These are phyloP conservation scores for Mobula birostris DNA, from an alignment of 2,113 vertebrate genomes.

Conservation along the genomic window DNA sequence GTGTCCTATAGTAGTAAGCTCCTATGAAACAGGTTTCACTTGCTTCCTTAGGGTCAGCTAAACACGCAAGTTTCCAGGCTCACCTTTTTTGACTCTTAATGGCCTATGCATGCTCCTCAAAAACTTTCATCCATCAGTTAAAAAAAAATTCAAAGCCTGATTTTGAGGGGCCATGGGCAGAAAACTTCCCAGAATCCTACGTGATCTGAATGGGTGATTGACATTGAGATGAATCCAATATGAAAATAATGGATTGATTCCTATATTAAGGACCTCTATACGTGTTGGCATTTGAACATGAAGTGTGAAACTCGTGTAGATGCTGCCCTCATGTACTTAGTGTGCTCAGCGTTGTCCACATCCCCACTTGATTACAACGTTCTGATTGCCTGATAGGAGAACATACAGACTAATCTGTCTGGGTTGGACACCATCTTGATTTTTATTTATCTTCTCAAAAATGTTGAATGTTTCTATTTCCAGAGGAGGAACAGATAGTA, in stretches of 20 bases:
- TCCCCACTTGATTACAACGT: background rate
- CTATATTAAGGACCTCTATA: background rate
- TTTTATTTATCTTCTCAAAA: background rate
- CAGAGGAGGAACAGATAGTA: background rate
- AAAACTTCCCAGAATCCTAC: background rate
- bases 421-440: background rate
- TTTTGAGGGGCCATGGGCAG: background rate
- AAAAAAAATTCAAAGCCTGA: background rate
- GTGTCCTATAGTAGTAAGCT: constrained; percentile 19
- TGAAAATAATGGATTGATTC: background rate
- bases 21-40: background rate
- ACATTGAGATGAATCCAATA: background rate
- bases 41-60: background rate
- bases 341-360: no score
- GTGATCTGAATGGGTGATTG: background rate
- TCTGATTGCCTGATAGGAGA: background rate
- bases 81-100: background rate
- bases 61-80: background rate
- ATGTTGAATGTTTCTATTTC: background rate
- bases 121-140: background rate
- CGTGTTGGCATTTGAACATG: background rate
- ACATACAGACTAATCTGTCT: background rate
- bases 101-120: no score
- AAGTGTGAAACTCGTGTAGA: no score
- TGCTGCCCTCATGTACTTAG: no score